Evolutionary conservation across 2,797 vertebrate species (phyloP), one percentile per base, ranked within the genome.

Genomic region (Enteromius trimaculatus): DNA sequence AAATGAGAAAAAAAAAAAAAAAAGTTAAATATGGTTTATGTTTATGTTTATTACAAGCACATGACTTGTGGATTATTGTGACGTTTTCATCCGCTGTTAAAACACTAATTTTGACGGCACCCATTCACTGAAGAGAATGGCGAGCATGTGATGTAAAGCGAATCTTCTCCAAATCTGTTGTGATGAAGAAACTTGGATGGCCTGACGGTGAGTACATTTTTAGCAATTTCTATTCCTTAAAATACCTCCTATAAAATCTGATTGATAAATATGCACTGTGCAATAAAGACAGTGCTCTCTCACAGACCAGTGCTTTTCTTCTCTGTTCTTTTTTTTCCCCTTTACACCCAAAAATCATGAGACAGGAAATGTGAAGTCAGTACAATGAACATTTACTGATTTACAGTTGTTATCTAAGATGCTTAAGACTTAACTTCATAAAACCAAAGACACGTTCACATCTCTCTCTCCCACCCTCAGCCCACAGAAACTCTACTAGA

Each of bases 341-440:
- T 81, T 77, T 74, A 83, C 77, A 82, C 77, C 72, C 75, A 87
- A 72, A 89, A 90, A 86, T 85, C 86, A 89, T 10, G 65, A 80
- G 42, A 82, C 81, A 83, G 64, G 58, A 82, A 81, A 92, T 92
- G 93, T 94, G 94, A 93, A 86, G 75, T 87, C 92, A 93, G 92
- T 94, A 94, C 93, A 92, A 90, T 86, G 90, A 91, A 93, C 89
- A 91, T 92, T 92, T 90, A 92, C 93, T 89, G 91, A 89, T 93
- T 93, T 93, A 94, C 94, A 93, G 90, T 92, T 90, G 89, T 90
- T 93, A 90, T 91, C 93, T 93, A 90, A 89, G 92, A 89, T 92
- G 89, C 90, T 88, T 79, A 87, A 83, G 82, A 90, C 91, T 88
- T 88, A 91, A 89, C 90, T 91, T 91, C 90, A 92, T 93, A 93